Percentiles rank a stretch among this genome's conserved stretches.
phyloP scores from a whole-genome alignment of 2,888 invertebrate species.

The Drosophila testacea region DNA sequence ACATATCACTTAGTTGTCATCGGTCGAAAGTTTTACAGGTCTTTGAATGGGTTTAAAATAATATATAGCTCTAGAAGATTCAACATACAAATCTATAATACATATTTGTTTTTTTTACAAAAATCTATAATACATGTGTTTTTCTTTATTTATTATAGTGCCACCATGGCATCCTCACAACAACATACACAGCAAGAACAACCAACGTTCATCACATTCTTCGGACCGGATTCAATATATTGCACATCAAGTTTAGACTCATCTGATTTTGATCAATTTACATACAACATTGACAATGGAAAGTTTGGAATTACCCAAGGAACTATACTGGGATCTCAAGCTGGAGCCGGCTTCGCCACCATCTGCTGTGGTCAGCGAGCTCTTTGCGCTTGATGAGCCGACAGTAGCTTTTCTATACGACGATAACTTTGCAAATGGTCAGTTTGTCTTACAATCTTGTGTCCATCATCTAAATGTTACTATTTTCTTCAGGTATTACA shows the following conservation, averaged over 20 bases:
- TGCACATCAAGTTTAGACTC: slow-evolving; percentile 49
- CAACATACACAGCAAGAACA: slow-evolving; percentile 57
- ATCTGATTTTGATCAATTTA: slow-evolving; percentile 36
- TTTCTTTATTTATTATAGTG: slow-evolving; percentile 86
- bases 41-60: no score
- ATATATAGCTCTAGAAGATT: no score
- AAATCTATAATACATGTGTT: not conserved
- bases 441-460: slow-evolving; percentile 9
- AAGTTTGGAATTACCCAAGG: slow-evolving; percentile 83
- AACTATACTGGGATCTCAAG: slow-evolving; percentile 84
- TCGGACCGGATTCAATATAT: slow-evolving; percentile 86
- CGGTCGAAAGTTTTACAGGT: no score
- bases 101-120: no score
- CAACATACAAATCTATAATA: no score
- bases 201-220: slow-evolving; percentile 86
- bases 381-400: slow-evolving; percentile 79
- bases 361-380: slow-evolving; percentile 70
- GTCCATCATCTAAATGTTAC: not conserved
- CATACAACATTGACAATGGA: slow-evolving; percentile 78
- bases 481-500: slow-evolving; percentile 67
- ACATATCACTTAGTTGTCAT: no score
- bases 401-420: slow-evolving; percentile 69
- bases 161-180: slow-evolving; percentile 92
- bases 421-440: slow-evolving; percentile 84
- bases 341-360: slow-evolving; percentile 83